Base-by-base conservation (phyloP, 1,140 invertebrate genomes). In the Aphelenchoides fujianensis region DNA sequence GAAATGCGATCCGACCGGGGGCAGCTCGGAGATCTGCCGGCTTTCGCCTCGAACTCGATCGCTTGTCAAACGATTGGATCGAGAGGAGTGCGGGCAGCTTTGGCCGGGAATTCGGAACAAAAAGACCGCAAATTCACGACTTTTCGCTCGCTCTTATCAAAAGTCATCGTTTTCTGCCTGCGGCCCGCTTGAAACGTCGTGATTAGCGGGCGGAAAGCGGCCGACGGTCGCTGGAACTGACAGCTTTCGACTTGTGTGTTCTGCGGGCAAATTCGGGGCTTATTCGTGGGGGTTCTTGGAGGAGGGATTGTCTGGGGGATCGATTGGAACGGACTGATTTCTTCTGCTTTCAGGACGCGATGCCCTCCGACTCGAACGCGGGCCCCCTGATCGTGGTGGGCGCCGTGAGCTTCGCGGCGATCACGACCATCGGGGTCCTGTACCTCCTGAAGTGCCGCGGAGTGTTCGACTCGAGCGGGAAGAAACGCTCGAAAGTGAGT, bases 301-400 rank as follows among this genome's bases (percentile, higher is more conserved):
- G n/a, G n/a, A n/a, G n/a, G n/a, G n/a, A n/a, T n/a, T n/a, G n/a
- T n/a, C n/a, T n/a, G n/a, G n/a, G n/a, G n/a, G n/a, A n/a, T n/a
- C n/a, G n/a, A n/a, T n/a, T n/a, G n/a, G n/a, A n/a, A n/a, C n/a
- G n/a, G 19, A 7, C 5, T 59, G 19, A 59, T 7, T n/a, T n/a
- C n/a, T n/a, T n/a, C n/a, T 59, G 55, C 7, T 59, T 48, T 59
- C 55, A 59, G 55, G 55, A 59, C 5, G 55, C 5, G 55, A 59
- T 59, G 55, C 55, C 55, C 7, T 59, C 55, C 5, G 55, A 59
- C 23, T 59, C 55, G 5, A 59, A 59, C 55, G 34, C 55, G 27
- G 23, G 23, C 55, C 12, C 55, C 12, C 5, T 59, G 7, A 32
- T 59, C 12, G 55, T 19, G 5, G 19, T 59, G 12, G 34, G 5